Evolutionary conservation across 2,888 invertebrate species (phyloP).

Genomic region (Parnassius smintheus): DNA sequence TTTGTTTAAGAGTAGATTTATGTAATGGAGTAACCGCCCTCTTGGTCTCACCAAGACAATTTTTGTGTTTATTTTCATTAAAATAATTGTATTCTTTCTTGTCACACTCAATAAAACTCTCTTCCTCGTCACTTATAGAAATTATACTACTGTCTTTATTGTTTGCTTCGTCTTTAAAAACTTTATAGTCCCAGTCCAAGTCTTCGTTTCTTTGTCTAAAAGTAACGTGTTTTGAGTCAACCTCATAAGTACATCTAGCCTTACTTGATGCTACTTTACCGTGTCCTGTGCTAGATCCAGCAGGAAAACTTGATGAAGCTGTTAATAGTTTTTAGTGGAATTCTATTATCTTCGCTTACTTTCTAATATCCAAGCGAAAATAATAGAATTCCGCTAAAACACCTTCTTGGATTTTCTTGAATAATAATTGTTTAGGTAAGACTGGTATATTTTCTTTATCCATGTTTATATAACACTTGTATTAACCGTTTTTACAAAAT

Average conservation of each 20-base stretch:
- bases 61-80: slow-evolving; percentile 33
- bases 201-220: slow-evolving; percentile 41
- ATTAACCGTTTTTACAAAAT: slow-evolving; percentile 1
- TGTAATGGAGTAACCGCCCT: slow-evolving; percentile 41
- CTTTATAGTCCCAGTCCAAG: slow-evolving; percentile 48
- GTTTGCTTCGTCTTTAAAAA: slow-evolving; percentile 44
- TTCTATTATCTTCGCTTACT: slow-evolving; percentile 32
- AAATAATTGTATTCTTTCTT: slow-evolving; percentile 21
- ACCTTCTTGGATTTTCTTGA: slow-evolving; percentile 31
- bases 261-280: slow-evolving; percentile 30
- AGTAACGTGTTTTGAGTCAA: slow-evolving; percentile 43
- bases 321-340: slow-evolving; percentile 51
- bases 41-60: slow-evolving; percentile 32
- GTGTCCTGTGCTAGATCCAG: slow-evolving; percentile 32
- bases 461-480: slow-evolving; percentile 30
- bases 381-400: no score
- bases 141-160: slow-evolving; percentile 35
- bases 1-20: slow-evolving; percentile 47
- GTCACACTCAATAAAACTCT: slow-evolving; percentile 29
- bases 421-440: slow-evolving; percentile 48
- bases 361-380: no score
- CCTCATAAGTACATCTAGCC: slow-evolving; percentile 23
- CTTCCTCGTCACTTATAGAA: slow-evolving; percentile 44
- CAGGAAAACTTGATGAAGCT: slow-evolving; percentile 23
- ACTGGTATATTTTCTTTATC: slow-evolving; percentile 60